Evolutionary conservation across 2,797 vertebrate species (phyloP).

Genomic region (Girardinus metallicus): DNA sequence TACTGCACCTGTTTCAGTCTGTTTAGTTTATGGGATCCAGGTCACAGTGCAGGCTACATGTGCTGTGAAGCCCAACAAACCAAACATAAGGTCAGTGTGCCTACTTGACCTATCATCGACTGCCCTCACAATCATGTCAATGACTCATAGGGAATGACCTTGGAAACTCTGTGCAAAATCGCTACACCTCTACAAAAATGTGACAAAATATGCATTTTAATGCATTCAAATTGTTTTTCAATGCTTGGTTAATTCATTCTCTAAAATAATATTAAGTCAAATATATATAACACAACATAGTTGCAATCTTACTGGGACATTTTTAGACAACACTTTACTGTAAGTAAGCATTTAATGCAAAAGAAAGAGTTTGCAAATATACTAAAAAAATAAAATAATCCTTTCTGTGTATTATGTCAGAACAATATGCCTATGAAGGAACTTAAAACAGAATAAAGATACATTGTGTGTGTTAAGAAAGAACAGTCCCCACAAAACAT

Average conservation of each 20-base stretch:
- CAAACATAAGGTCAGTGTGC: slow-evolving; percentile 43
- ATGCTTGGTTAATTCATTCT: not conserved
- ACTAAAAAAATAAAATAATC: not conserved
- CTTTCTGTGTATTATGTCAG: not conserved
- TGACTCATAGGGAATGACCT: slow-evolving; percentile 4
- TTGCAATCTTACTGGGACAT: not conserved
- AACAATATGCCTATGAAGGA: not conserved
- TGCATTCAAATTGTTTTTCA: not conserved
- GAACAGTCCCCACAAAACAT: not conserved
- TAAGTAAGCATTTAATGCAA: not conserved
- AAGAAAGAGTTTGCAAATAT: not conserved
- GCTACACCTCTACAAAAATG: not conserved
- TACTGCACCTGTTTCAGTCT: slow-evolving; percentile 20
- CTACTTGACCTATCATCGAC: slow-evolving; percentile 9
- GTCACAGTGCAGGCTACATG: slow-evolving; percentile 55
- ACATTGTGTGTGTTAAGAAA: not conserved
- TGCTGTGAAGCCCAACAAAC: slow-evolving; percentile 16
- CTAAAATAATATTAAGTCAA: not conserved
- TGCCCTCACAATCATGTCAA: not conserved
- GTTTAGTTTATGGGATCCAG: slow-evolving; percentile 43
- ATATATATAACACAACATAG: not conserved
- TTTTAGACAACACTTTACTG: not conserved
- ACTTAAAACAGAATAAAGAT: not conserved
- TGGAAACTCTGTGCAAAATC: not conserved
- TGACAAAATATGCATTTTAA: not conserved